phyloP scores from a whole-genome alignment of 64 coral and sea anemone genomes.

The Montipora capricornis region DNA sequence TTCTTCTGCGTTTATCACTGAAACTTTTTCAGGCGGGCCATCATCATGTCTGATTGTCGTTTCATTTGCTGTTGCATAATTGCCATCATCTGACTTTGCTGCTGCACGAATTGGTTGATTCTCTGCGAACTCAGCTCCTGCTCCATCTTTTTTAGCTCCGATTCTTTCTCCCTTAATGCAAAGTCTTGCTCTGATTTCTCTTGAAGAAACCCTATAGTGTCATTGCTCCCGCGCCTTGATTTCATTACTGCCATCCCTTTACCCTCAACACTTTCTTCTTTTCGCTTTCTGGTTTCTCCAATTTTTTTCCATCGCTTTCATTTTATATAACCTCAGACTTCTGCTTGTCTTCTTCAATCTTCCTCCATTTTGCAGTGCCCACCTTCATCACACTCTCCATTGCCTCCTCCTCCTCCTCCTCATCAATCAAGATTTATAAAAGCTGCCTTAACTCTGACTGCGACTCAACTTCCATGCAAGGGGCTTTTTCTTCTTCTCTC shows the following conservation, averaged over 20 bases:
- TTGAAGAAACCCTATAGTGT: neutral
- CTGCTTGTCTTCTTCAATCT: neutral
- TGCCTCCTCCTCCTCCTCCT: no score
- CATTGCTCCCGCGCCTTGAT: no score
- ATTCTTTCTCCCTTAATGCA: slow-evolving; percentile 8
- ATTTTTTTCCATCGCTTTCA: neutral
- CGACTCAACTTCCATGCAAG: no score
- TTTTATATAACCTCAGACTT: neutral
- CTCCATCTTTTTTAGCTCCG: neutral
- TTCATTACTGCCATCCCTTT: neutral
- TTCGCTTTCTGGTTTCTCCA: neutral
- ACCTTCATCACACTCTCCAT: no score
- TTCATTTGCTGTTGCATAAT: no score
- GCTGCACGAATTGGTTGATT: neutral
- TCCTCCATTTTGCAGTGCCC: neutral
- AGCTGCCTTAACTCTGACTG: no score
- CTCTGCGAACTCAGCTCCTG: neutral
- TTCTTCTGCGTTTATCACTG: no score
- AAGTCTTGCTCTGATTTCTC: neutral
- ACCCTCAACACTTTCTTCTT: neutral
- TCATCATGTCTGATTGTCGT: neutral
- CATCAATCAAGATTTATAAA: no score
- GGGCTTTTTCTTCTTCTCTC: no score
- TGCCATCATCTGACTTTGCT: no score
- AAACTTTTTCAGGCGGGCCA: neutral